These are phyloP conservation scores for Myzus persicae DNA, from an alignment of 1,140 invertebrate species.

Conservation along the genomic window DNA sequence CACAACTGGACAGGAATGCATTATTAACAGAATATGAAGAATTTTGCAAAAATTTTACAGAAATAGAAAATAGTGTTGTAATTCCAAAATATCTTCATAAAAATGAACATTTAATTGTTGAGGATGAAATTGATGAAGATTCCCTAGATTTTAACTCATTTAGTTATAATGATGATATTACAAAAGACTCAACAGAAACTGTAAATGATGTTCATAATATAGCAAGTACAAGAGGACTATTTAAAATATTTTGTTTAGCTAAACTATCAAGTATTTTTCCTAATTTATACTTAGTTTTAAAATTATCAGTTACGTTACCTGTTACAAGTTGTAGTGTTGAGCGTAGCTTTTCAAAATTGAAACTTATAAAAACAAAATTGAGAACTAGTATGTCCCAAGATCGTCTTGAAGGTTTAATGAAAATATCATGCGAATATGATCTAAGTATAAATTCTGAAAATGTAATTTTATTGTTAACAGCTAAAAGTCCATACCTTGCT, in stretches of 20 bases:
- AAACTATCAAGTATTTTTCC: constrained; percentile 26
- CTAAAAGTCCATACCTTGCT: too few relatives aligned
- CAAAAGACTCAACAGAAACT: neutral
- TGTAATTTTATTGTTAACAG: neutral
- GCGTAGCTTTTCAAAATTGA: neutral
- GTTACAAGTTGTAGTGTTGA: neutral
- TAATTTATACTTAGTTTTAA: constrained; percentile 31
- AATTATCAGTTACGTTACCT: constrained; percentile 10
- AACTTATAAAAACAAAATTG: constrained; percentile 11
- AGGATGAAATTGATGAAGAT: neutral
- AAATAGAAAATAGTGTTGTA: constrained; percentile 23
- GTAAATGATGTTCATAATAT: neutral
- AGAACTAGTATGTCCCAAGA: neutral
- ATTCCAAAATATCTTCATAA: neutral
- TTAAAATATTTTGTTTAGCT: constrained; percentile 1
- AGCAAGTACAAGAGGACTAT: neutral
- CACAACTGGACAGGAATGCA: neutral
- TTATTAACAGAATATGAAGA: constrained; percentile 13
- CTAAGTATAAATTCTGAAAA: neutral
- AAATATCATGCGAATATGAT: constrained; percentile 13
- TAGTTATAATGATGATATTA: neutral
- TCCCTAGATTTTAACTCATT: neutral
- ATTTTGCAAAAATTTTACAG: constrained; percentile 6
- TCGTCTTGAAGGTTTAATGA: constrained; percentile 27
- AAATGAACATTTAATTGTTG: neutral